Evolutionary conservation across 2,888 invertebrate species (phyloP).

Genomic region (Diloba caeruleocephala): DNA sequence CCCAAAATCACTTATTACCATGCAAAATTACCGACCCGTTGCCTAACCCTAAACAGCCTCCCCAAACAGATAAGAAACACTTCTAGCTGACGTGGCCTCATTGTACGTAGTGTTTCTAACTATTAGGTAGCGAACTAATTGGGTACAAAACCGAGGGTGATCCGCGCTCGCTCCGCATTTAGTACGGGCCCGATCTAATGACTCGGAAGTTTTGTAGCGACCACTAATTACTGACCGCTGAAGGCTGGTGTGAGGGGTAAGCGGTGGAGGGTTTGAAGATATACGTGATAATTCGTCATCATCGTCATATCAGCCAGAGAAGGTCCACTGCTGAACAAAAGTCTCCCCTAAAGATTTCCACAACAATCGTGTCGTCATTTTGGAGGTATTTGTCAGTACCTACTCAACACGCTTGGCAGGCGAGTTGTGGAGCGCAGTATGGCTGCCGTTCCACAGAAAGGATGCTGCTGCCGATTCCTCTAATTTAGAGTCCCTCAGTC

Average conservation of each 20-base stretch:
- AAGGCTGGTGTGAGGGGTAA: not conserved
- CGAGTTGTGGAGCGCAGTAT: too few species aligned
- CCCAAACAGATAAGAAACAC: slow-evolving; percentile 36
- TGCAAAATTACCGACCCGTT: not conserved
- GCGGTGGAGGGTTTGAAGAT: slow-evolving; percentile 9
- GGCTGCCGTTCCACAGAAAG: too few species aligned
- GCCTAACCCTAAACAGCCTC: slow-evolving; percentile 22
- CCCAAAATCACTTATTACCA: slow-evolving; percentile 6
- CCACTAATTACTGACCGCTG: slow-evolving; percentile 70
- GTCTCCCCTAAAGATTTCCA: too few species aligned
- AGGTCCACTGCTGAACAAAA: too few species aligned
- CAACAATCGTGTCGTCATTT: too few species aligned
- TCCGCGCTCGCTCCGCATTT: slow-evolving; percentile 70
- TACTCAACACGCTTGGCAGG: too few species aligned
- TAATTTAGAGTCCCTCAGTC: too few species aligned
- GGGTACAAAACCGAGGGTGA: slow-evolving; percentile 72
- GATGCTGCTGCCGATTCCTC: too few species aligned
- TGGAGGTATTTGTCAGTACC: too few species aligned
- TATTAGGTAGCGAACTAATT: slow-evolving; percentile 66
- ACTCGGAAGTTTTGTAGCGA: slow-evolving; percentile 73
- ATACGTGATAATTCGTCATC: too few species aligned
- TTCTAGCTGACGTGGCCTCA: slow-evolving; percentile 37
- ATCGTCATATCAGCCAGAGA: too few species aligned
- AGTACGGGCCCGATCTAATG: slow-evolving; percentile 74
- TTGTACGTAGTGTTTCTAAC: slow-evolving; percentile 39